These are phyloP conservation scores for Cryptoprocta ferox DNA, from an alignment of 2,797 vertebrate species.

Conservation along the genomic window DNA sequence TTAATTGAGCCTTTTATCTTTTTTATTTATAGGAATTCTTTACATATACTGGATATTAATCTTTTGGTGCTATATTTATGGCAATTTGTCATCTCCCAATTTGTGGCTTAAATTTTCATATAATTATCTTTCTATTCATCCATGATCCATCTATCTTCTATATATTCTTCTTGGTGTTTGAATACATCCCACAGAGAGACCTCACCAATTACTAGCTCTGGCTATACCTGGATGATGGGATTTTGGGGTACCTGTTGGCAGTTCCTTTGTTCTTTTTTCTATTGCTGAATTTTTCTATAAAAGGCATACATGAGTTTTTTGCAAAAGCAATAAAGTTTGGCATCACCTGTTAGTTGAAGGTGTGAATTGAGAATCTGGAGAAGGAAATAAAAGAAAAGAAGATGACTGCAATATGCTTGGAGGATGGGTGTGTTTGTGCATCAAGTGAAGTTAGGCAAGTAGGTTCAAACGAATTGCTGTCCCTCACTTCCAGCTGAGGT, in stretches of 20 bases:
- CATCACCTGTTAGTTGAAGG: not conserved
- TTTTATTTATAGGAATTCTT: not conserved
- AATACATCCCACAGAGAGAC: not conserved
- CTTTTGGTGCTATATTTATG: not conserved
- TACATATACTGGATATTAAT: not conserved
- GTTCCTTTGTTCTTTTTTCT: not conserved
- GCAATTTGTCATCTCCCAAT: not conserved
- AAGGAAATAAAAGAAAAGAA: not conserved
- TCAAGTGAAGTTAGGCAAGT: not conserved
- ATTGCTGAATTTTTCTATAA: not conserved
- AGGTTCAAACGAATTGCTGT: not conserved
- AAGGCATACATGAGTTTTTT: not conserved
- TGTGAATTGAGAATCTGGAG: conserved; percentile 3
- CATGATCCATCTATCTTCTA: not conserved
- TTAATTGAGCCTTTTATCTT: not conserved
- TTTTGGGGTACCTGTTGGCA: not conserved
- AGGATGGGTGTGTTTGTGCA: not conserved
- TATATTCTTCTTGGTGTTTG: not conserved
- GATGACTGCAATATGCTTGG: not conserved
- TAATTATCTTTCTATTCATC: not conserved
- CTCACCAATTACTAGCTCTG: not conserved
- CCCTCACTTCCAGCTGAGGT: conserved; percentile 67
- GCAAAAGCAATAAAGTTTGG: not conserved
- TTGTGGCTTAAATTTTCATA: not conserved
- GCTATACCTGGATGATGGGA: not conserved